Evolutionary conservation across 2,797 vertebrate species (phyloP), one percentile per base, ranked within the genome.

Genomic region (Chelon labrosus): DNA sequence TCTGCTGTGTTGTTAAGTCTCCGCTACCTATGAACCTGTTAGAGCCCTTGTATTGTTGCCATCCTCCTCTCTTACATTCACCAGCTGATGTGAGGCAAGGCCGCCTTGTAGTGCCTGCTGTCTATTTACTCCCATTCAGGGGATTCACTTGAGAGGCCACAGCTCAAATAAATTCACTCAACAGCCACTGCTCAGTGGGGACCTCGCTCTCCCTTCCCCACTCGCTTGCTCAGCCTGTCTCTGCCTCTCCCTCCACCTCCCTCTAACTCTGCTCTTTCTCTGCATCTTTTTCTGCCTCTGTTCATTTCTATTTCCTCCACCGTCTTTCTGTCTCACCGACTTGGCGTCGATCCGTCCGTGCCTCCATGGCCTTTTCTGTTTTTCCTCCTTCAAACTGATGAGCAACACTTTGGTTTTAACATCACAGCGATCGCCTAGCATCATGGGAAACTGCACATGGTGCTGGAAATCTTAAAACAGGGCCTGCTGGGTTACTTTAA

Each of bases 151-250:
- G 88, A 92, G 90, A 92, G 90, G 84, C 89, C 89, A 87, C 84
- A 84, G 84, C 88, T 91, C 89, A 91, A 88, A 91, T 91, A 89
- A 88, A 91, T 91, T 89, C 90, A 88, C 88, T 93, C 88, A 91
- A 83, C 89, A 91, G 85, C 80, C 87, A 75, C 76, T 50, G 83
- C 87, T 90, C 87, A 89, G 85, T 74, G 60, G 89, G 90, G 87
- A 92, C 86, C 80, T 62, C 75, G 71, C 75, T 65, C 54, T 75
- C 46, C 56, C 54, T 66, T 27, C 46, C 54, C 50, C 16, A 41
- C 77, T 83, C 16, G 39, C 74, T 63, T 62, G 73, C 80, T 86
- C 80, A 63, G 58, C 79, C 77, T 82, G 82, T 78, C 66, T 51
- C 69, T 22, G n/a, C 61, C 66, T 79, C 72, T 70, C 61, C 35